Percentiles rank a stretch among this genome's conserved stretches.
phyloP scores from a whole-genome alignment of 1,140 invertebrate genomes.

The Caerostris darwini region DNA sequence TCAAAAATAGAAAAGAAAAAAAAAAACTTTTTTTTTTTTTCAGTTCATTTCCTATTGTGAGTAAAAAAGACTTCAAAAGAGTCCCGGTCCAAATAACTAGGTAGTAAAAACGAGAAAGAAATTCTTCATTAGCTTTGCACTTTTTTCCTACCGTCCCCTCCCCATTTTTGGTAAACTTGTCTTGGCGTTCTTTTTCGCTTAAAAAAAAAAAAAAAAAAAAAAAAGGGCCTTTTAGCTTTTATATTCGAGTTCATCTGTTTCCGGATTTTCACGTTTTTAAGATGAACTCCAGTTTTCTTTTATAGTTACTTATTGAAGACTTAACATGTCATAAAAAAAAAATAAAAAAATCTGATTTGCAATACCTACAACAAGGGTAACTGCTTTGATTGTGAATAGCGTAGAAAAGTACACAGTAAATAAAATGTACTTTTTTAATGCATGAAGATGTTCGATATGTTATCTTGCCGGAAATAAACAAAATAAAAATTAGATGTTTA shows the following conservation, averaged over 20 bases:
- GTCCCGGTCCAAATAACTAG: conserved; percentile 35
- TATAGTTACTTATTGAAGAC: background rate
- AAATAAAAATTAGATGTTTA: too few species aligned
- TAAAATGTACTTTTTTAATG: too few species aligned
- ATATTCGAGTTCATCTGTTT: conserved; percentile 17
- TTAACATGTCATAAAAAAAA: background rate
- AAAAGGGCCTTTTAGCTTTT: conserved; percentile 8
- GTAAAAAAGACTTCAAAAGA: conserved; percentile 52
- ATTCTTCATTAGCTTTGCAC: conserved; percentile 32
- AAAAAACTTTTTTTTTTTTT: conserved; percentile 3
- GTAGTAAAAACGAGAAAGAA: conserved; percentile 32
- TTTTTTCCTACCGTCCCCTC: background rate
- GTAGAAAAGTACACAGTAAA: too few species aligned
- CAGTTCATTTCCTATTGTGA: conserved; percentile 20
- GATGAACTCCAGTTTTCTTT: background rate
- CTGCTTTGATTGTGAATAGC: background rate
- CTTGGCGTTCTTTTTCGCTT: background rate
- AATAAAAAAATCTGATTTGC: background rate
- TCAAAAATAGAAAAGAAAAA: conserved; percentile 30
- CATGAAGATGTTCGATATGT: too few species aligned
- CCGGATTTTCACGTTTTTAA: background rate
- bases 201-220: too few species aligned
- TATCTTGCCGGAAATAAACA: too few species aligned
- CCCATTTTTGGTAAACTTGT: background rate
- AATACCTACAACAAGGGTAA: background rate